These are phyloP conservation scores for Sterrhoptilus dennistouni DNA, from an alignment of 2,113 vertebrate species.

Conservation along the genomic window DNA sequence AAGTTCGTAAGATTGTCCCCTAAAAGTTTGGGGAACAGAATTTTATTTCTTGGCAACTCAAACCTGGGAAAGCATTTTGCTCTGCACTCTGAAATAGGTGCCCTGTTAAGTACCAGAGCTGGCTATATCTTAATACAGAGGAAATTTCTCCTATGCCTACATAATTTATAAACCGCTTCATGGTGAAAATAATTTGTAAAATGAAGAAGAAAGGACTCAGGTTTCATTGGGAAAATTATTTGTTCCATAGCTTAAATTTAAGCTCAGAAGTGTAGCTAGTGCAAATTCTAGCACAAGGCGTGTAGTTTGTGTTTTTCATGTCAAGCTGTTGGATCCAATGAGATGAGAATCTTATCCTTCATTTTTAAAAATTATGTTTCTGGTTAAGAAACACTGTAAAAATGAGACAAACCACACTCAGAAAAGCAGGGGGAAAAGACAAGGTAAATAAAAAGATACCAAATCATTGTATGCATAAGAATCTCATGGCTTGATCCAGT, in stretches of 20 bases:
- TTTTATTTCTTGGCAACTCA: background rate
- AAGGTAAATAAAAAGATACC: background rate
- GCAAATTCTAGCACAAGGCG: background rate
- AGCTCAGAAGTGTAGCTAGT: background rate
- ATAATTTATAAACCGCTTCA: background rate
- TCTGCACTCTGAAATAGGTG: background rate
- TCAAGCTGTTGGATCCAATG: background rate
- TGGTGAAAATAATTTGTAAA: background rate
- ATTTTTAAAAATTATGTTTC: background rate
- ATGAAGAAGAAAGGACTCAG: background rate
- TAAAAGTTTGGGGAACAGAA: background rate
- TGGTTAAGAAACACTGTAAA: background rate
- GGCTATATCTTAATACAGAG: background rate
- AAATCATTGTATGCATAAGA: background rate
- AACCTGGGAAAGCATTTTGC: background rate
- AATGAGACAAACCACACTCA: background rate
- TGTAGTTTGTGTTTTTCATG: background rate
- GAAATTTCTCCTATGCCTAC: background rate
- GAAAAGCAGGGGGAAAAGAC: background rate
- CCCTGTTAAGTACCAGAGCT: background rate
- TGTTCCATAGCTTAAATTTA: background rate
- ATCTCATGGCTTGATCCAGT: background rate
- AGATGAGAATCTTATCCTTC: background rate
- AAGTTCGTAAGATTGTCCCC: background rate
- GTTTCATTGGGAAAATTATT: background rate